Evolutionary conservation across 2,113 vertebrate species (phyloP).

Genomic region (Machaerirhynchus nigripectus): DNA sequence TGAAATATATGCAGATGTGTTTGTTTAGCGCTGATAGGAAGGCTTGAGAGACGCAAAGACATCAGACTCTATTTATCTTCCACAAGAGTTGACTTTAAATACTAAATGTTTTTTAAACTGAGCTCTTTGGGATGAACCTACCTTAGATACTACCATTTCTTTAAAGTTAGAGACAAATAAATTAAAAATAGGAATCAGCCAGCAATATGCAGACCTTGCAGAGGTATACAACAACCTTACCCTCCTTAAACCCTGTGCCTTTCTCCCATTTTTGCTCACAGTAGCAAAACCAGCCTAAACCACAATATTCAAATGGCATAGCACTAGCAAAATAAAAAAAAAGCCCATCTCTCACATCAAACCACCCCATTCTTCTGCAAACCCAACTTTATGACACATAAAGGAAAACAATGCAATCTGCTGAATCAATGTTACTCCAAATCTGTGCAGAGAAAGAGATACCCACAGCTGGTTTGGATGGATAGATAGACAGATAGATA

Average conservation of each 20-base stretch:
- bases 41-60: not conserved
- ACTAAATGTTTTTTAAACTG: not conserved
- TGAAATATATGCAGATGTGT: not conserved
- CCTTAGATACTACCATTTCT: not conserved
- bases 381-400: constrained; percentile 58
- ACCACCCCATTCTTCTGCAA: constrained; percentile 38
- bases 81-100: not conserved
- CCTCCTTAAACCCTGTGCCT: not conserved
- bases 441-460: not conserved
- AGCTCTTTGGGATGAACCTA: not conserved
- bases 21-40: not conserved
- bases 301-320: constrained; percentile 30
- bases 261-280: constrained; percentile 23
- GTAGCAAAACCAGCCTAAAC: constrained; percentile 55
- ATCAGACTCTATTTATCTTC: not conserved
- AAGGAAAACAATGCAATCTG: constrained; percentile 59
- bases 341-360: constrained; percentile 51
- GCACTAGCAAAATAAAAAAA: constrained; percentile 53
- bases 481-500: not conserved
- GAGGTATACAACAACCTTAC: not conserved
- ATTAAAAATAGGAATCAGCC: not conserved
- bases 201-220: not conserved
- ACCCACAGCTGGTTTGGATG: not conserved
- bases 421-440: constrained; percentile 36
- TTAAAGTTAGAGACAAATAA: not conserved